A percentile compares a stretch with the other conserved stretches of the same genome.
Evolutionary conservation across 2,888 invertebrate genomes (phyloP).

Genomic region (Buathra laborator): DNA sequence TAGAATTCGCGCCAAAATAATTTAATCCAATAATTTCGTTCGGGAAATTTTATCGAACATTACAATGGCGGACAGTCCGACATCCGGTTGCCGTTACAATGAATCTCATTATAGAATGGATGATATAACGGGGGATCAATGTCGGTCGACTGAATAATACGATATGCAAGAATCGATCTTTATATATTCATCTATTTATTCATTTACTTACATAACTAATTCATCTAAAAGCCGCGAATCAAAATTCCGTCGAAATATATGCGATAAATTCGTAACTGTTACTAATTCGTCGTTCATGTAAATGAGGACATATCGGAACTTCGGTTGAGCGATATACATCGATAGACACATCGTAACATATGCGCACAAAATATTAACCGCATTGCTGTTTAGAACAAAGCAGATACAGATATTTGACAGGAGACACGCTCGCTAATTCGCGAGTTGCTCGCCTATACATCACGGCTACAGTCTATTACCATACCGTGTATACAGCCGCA

Average conservation of each 20-base stretch:
- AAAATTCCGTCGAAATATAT: not conserved
- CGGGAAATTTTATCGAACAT: too few relatives aligned
- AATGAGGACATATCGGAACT: not conserved
- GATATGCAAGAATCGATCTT: not conserved
- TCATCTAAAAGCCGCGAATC: not conserved
- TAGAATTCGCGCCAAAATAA: too few relatives aligned
- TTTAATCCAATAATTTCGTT: too few relatives aligned
- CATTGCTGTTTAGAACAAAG: slow-evolving; percentile 32
- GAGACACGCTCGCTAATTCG: slow-evolving; percentile 34
- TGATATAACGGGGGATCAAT: not conserved
- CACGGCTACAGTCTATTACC: slow-evolving; percentile 4
- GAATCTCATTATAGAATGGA: too few relatives aligned
- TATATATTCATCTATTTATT: not conserved
- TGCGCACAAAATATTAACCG: slow-evolving; percentile 29
- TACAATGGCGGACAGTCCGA: too few relatives aligned
- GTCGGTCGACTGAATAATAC: not conserved
- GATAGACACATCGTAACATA: not conserved
- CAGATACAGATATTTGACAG: slow-evolving; percentile 44
- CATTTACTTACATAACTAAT: not conserved
- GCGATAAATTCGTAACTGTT: not conserved
- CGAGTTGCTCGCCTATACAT: not conserved
- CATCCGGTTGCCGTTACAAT: too few relatives aligned
- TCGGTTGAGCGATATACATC: not conserved
- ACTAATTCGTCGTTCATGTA: not conserved
- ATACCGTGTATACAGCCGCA: not conserved